Conservation (phyloP, 2,797 vertebrate genomes). For the Bryconaethiops microstoma region DNA sequence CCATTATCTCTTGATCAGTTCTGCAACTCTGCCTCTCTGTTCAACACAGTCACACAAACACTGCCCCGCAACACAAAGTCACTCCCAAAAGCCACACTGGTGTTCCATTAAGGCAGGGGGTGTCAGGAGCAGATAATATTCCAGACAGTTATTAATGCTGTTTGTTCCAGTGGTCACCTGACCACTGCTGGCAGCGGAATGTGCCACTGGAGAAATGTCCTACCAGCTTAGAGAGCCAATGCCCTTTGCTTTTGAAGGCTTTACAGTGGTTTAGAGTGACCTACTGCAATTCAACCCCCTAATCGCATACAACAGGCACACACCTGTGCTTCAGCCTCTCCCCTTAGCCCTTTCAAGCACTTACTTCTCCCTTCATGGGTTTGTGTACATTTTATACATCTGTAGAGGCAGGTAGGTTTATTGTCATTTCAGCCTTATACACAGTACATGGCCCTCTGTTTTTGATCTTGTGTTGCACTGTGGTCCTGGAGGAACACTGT, state of each 20-base stretch:
- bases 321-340: slow-evolving; percentile 31
- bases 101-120: slow-evolving; percentile 8
- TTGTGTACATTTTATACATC: slow-evolving; percentile 40
- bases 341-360: neutral
- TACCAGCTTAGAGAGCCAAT: slow-evolving; percentile 21
- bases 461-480: no score
- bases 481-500: no score
- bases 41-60: neutral
- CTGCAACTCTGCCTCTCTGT: neutral
- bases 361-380: neutral
- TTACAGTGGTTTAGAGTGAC: neutral
- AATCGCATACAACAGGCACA: neutral
- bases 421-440: no score
- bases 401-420: no score
- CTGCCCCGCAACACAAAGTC: neutral
- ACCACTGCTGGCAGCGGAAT: slow-evolving; percentile 50
- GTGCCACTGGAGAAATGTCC: slow-evolving; percentile 57
- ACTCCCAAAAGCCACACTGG: slow-evolving; percentile 1
- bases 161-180: slow-evolving; percentile 49
- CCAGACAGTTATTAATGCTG: slow-evolving; percentile 41
- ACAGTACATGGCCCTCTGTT: no score
- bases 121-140: slow-evolving; percentile 40
- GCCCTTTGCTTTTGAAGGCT: neutral
- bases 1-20: neutral
- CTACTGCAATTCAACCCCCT: neutral